Base-by-base conservation (phyloP, 2,888 invertebrate genomes). In the Lasioglossum morio region DNA sequence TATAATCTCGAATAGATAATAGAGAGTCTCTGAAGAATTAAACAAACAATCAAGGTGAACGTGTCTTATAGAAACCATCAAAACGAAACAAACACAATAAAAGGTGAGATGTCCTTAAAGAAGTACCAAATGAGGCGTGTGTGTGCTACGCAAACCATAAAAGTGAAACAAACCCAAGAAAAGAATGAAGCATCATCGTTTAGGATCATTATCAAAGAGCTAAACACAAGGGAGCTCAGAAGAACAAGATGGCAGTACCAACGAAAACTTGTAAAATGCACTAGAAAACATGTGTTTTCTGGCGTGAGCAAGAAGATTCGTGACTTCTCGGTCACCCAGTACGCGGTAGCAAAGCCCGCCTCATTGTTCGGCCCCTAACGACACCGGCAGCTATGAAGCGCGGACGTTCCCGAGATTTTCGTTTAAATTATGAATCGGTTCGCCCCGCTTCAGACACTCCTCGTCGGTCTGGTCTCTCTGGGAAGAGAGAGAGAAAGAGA, bases 351-450 rank as follows among this genome's bases (percentile, higher is more conserved):
- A 30, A 79, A 77, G 77, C 34, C 69, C 75, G 66, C 10, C 78
- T 80, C 84, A 76, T 86, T 80, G 86, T 88, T 82, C 84, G 82
- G 86, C 43, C 76, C 80, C 66, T 73, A 79, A 85, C 75, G 82
- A 89, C 84, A 85, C 79, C 77, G 79, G 37, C 57, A 72, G 63
- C 77, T 74, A 80, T 79, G 86, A 84, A 90, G 75, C 79, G 72
- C 57, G 82, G 72, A 82, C 81, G 84, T 80, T 86, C 84, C 66
- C 78, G 81, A 87, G 84, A 90, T 90, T 88, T 88, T 82, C 90
- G 84, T 85, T 90, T 88, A 90, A 90, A 90, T 90, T 90, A 90
- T 80, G 78, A 79, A 81, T 70, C 82, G 72, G 70, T 60, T 63
- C 74, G 53, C 77, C 72, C 82, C 74, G 60, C 72, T 77, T 82